Percentiles rank a stretch among this genome's conserved stretches.
phyloP scores from a whole-genome alignment of 1,140 invertebrate genomes.

The Gryon sp. region DNA sequence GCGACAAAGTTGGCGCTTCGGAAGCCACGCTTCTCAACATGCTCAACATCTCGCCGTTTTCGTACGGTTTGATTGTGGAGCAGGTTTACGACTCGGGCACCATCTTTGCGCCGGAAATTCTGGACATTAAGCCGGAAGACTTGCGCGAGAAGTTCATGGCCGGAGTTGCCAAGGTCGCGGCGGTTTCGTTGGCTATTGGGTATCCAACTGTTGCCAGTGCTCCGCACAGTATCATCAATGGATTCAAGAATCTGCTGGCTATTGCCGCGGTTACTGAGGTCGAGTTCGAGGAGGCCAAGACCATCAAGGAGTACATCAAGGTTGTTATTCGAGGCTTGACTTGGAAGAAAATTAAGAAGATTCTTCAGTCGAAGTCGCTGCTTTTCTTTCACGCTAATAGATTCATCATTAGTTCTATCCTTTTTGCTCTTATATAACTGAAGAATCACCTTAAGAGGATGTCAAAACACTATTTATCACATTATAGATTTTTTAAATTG shows the following conservation, averaged over 20 bases:
- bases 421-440: no score
- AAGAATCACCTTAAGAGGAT: no score
- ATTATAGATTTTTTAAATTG: no score
- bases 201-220: slow-evolving; percentile 98
- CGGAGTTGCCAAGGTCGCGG: slow-evolving; percentile 95
- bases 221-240: slow-evolving; percentile 98
- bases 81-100: slow-evolving; percentile 99
- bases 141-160: slow-evolving; percentile 93
- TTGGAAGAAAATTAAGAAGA: no score
- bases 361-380: no score
- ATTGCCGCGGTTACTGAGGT: slow-evolving; percentile 97
- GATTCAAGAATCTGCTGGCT: slow-evolving; percentile 98
- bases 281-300: slow-evolving; percentile 95
- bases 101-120: slow-evolving; percentile 96
- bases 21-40: slow-evolving; percentile 99
- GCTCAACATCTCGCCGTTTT: slow-evolving; percentile 99
- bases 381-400: no score
- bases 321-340: no score
- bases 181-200: slow-evolving; percentile 95
- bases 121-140: slow-evolving; percentile 99
- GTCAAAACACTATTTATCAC: no score
- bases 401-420: no score
- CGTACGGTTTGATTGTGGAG: slow-evolving; percentile 96
- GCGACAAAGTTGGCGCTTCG: slow-evolving; percentile 98
- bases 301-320: slow-evolving; percentile 94